A percentile compares a stretch with the other conserved stretches of the same genome.
These are phyloP conservation scores for Odontomachus brunneus DNA, from an alignment of 1,140 invertebrate species.

Conservation along the genomic window DNA sequence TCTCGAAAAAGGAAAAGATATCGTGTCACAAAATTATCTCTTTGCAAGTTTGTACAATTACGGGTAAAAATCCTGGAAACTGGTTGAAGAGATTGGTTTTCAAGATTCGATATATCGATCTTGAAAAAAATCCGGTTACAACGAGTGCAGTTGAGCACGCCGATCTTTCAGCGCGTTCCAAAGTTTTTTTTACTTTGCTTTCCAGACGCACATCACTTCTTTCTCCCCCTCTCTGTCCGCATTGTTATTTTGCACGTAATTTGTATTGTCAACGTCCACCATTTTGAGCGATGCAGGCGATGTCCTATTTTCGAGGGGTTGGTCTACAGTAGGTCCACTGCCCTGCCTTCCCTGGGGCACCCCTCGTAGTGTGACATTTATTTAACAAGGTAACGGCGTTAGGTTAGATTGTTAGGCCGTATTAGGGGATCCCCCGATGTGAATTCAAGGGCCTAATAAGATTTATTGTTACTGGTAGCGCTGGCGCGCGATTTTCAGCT, in stretches of 20 bases:
- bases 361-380: conserved; percentile 81
- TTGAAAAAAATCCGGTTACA: background rate
- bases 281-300: conserved; percentile 77
- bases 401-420: conserved; percentile 78
- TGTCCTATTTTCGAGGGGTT: conserved; percentile 80
- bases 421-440: conserved; percentile 79
- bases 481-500: conserved; percentile 63
- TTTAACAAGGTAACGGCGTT: conserved; percentile 82
- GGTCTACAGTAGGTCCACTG: conserved; percentile 70
- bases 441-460: conserved; percentile 78
- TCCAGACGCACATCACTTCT: background rate
- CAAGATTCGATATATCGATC: background rate
- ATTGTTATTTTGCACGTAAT: conserved; percentile 33
- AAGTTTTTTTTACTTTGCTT: conserved; percentile 10
- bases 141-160: background rate
- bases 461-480: conserved; percentile 74
- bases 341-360: conserved; percentile 65
- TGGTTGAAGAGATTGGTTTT: background rate
- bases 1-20: too few relatives aligned
- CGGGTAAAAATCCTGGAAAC: too few relatives aligned
- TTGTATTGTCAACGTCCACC: conserved; percentile 69
- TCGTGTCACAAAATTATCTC: too few relatives aligned
- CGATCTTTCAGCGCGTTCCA: background rate
- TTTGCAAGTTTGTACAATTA: background rate
- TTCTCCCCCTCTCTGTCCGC: background rate